These are phyloP conservation scores for Tetraneura akinire DNA, from an alignment of 1,140 invertebrate species.

Conservation along the genomic window DNA sequence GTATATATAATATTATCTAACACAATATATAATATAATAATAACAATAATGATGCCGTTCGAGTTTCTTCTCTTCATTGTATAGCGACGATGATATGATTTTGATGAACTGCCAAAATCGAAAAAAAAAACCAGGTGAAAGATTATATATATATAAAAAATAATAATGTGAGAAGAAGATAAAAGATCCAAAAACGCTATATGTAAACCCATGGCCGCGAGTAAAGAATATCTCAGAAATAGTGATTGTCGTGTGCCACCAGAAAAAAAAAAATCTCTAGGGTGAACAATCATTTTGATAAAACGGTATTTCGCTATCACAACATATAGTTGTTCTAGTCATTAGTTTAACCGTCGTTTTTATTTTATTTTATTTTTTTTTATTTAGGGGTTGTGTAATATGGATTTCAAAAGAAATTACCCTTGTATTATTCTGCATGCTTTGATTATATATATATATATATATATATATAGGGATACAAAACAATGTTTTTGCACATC, in stretches of 20 bases:
- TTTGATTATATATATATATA: too few relatives aligned
- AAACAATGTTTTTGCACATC: constrained; percentile 26
- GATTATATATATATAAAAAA: constrained; percentile 2
- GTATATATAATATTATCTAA: constrained; percentile 32
- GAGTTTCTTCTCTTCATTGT: constrained; percentile 38
- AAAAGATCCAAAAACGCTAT: constrained; percentile 36
- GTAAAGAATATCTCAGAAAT: constrained; percentile 21
- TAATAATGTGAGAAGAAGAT: not conserved
- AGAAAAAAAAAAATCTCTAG: not conserved
- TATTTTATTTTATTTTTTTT: constrained; percentile 5
- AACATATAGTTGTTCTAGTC: constrained; percentile 13
- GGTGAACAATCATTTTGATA: constrained; percentile 28
- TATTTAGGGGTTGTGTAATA: constrained; percentile 25
- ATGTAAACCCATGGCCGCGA: not conserved
- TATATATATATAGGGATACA: too few relatives aligned
- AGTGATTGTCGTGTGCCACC: constrained; percentile 40
- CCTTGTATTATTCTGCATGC: constrained; percentile 24
- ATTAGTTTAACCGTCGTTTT: constrained; percentile 40
- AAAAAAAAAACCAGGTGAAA: constrained; percentile 45
- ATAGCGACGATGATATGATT: constrained; percentile 40
- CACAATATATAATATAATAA: constrained; percentile 46
- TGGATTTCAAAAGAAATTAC: constrained; percentile 37
- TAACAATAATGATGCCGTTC: constrained; percentile 43
- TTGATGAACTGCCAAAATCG: constrained; percentile 49
- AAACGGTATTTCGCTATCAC: constrained; percentile 45